These are phyloP conservation scores for Pandion haliaetus DNA, from an alignment of 2,113 vertebrate species.

Conservation along the genomic window DNA sequence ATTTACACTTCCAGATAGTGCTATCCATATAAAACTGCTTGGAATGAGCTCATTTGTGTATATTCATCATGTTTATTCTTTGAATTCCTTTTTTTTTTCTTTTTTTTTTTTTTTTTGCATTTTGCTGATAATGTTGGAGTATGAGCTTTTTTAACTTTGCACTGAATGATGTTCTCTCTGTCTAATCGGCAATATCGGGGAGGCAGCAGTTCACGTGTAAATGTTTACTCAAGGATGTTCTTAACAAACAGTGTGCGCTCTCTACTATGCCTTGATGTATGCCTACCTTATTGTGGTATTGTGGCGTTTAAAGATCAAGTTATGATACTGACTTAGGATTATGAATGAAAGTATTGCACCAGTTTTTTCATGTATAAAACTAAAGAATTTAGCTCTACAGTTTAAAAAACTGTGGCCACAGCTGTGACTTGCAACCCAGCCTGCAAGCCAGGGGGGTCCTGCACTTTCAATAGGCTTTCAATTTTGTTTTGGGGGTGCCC, in stretches of 20 bases:
- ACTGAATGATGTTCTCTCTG: conserved; percentile 93
- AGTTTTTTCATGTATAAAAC: conserved; percentile 92
- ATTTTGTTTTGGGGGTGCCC: conserved; percentile 92
- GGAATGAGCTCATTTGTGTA: conserved; percentile 88
- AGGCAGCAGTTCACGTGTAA: conserved; percentile 90
- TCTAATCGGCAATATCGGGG: conserved; percentile 86
- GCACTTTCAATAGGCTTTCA: conserved; percentile 99
- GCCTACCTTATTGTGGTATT: conserved; percentile 92
- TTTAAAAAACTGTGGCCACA: conserved; percentile 96
- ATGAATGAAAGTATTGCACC: conserved; percentile 97
- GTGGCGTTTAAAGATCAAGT: conserved; percentile 88
- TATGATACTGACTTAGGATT: conserved; percentile 88
- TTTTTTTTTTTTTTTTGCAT: conserved; percentile 73
- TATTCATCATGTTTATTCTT: conserved; percentile 86
- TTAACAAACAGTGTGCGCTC: conserved; percentile 82
- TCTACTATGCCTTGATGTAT: conserved; percentile 94
- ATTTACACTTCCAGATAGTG: conserved; percentile 98
- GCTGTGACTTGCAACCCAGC: conserved; percentile 95
- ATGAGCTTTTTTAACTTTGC: conserved; percentile 96
- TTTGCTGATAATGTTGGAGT: conserved; percentile 91
- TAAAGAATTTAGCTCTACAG: conserved; percentile 97
- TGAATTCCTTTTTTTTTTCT: conserved; percentile 78
- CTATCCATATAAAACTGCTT: conserved; percentile 88
- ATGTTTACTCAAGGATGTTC: conserved; percentile 97
- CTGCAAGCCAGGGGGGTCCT: conserved; percentile 90